Evolutionary conservation across 2,888 invertebrate species (phyloP).

Genomic region (Pogonocherus hispidulus): DNA sequence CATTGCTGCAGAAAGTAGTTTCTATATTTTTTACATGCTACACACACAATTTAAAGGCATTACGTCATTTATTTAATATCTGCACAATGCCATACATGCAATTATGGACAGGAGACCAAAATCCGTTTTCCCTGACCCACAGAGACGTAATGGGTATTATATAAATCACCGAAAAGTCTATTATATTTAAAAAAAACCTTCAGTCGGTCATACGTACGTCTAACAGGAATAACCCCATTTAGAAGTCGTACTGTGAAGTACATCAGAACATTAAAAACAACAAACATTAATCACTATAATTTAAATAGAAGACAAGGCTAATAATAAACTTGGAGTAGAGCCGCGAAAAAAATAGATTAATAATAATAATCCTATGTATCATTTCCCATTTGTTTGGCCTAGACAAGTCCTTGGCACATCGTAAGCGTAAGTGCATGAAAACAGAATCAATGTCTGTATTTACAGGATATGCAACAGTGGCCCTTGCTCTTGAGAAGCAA

Average conservation of each 20-base stretch:
- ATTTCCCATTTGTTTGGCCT: not conserved
- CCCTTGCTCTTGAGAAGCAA: no score
- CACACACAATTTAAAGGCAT: not conserved
- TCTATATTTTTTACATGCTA: no score
- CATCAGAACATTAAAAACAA: not conserved
- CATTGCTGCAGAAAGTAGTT: no score
- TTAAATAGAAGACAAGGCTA: conserved; percentile 13
- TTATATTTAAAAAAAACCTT: not conserved
- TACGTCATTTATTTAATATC: not conserved
- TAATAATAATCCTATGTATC: conserved; percentile 1
- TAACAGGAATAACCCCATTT: not conserved
- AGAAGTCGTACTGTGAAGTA: not conserved
- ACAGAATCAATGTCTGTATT: no score
- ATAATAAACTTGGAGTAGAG: conserved; percentile 9
- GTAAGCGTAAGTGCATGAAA: not conserved
- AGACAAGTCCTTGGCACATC: conserved; percentile 5
- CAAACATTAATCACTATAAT: conserved; percentile 7
- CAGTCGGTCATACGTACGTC: not conserved
- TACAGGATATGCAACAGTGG: no score
- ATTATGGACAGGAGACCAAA: not conserved
- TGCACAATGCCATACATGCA: not conserved
- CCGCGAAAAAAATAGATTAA: conserved; percentile 11
- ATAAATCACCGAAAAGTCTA: not conserved
- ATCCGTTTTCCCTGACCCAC: not conserved
- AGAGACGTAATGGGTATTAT: not conserved